Base-by-base conservation (phyloP, 2,888 invertebrate species). In the Nebria salina region DNA sequence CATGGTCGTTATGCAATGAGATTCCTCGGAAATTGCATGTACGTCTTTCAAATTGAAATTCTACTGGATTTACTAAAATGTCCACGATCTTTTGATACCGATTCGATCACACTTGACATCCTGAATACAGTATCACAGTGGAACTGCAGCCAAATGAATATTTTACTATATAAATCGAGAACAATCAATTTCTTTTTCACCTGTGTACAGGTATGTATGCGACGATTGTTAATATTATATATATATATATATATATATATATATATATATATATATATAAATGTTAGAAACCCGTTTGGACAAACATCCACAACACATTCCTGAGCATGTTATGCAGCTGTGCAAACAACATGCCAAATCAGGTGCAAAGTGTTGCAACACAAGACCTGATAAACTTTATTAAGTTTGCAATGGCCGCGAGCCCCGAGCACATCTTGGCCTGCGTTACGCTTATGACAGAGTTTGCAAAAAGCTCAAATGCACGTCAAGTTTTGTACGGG, bases 371-470 rank as follows among this genome's bases (percentile, higher is more conserved):
- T 8, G 11, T 13, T 13, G 54, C 54, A 54, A 13, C 34, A 34
- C 34, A 34, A 34, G 34, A 34, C 34, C 34, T 34, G 34, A 34
- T 34, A 34, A 34, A 34, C 34, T 34, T 54, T 8, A 54, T 11
- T 8, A 13, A 54, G 13, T 54, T 54, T 34, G 34, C 34, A 7
- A 54, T 54, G 54, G 54, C 54, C 54, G 8, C 54, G 8, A 54
- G 66, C 25, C 65, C 41, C 65, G 41, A 65, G 13, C 68, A 76
- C 34, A 42, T 20, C 13, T 76, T 66, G 15, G 65, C 41, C 13
- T 73, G 73, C 20, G 20, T 73, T 13, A 20, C 73, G 13, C 42
- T 73, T 7, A 26, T 76, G 5, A 3, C 20, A 20, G 8, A 54
- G 9, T 15, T 76, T 13, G 42, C 43, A 76, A 66, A 4, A 7